Base-by-base conservation (phyloP, 2,888 invertebrate genomes). In the Apotomis turbidana region DNA sequence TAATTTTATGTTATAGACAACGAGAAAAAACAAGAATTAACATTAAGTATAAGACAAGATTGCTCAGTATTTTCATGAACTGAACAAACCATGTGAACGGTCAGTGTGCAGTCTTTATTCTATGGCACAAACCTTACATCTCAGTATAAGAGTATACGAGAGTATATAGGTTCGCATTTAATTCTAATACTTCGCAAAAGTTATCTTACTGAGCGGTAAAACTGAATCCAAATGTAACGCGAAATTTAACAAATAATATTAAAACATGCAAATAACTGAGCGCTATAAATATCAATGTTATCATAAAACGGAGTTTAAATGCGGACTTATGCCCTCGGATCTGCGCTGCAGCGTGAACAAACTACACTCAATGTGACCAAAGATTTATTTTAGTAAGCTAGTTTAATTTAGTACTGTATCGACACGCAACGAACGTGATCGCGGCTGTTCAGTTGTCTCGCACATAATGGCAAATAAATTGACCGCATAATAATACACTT, bases 361-460 rank as follows among this genome's bases (percentile, higher is more conserved):
- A 84, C 86, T 90, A 88, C 89, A 89, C 89, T 90, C 88, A 89
- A 83, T 80, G 81, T 83, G 90, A 93, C 92, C 92, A 93, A 93
- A 93, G 92, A 93, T 87, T 84, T 83, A 78, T 77, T 77, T 81
- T 85, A 85, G 82, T 87, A 83, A 81, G 81, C 78, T 76, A 74
- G 66, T 63, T 63, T 69, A 66, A 61, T 66, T 71, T 61, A 73
- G 62, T 66, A 36, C 59, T 71, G 60, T 81, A 80, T 75, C 77
- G 76, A 80, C 79, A 77, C 80, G 69, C 80, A 76, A 80, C 78
- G 78, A 76, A 76, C 78, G n/a, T 49, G 9, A 9, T 41, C 49
- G 49, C 49, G 3, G 49, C 9, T 8, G 49, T 49, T 49, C 8
- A 49, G 49, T 9, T 49, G 3, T 2, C 49, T 9, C 49, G 9